Evolutionary conservation across 2,888 invertebrate species (phyloP).

Genomic region (Digitonthophagus gazella): DNA sequence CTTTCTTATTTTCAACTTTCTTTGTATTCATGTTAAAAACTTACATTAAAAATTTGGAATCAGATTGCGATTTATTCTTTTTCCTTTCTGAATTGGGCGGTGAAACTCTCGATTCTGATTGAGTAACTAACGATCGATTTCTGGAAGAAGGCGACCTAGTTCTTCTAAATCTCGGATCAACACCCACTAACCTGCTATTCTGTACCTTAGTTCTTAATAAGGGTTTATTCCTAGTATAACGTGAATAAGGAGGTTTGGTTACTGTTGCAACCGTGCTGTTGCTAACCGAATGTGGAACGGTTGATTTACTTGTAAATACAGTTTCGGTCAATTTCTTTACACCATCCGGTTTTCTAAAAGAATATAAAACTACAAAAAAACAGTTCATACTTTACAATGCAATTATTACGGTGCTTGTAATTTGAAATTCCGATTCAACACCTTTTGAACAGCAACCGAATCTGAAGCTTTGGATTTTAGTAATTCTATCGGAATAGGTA

Average conservation of each 20-base stretch:
- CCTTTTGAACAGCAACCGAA: background rate
- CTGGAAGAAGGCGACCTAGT: slow-evolving; percentile 5
- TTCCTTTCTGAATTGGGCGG: background rate
- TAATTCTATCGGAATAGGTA: background rate
- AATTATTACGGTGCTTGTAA: background rate
- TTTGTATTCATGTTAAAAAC: background rate
- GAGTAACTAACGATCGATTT: background rate
- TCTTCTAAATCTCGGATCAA: slow-evolving; percentile 9
- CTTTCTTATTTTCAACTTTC: too few relatives aligned
- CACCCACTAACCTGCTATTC: background rate
- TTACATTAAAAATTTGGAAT: slow-evolving; percentile 13
- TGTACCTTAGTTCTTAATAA: slow-evolving; percentile 2
- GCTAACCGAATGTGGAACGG: background rate
- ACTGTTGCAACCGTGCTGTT: background rate
- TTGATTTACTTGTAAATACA: background rate
- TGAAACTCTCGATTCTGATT: slow-evolving; percentile 14
- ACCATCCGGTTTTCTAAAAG: background rate
- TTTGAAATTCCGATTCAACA: background rate
- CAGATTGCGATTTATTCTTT: slow-evolving; percentile 3
- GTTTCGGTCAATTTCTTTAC: background rate
- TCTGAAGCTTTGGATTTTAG: background rate
- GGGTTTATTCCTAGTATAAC: slow-evolving; percentile 4
- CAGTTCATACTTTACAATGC: background rate
- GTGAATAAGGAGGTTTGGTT: background rate
- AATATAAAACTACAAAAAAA: background rate